Percentiles rank a stretch among this genome's conserved stretches.
These are phyloP conservation scores for Cochlearius cochlearius DNA, from an alignment of 2,113 vertebrate species.

Conservation along the genomic window DNA sequence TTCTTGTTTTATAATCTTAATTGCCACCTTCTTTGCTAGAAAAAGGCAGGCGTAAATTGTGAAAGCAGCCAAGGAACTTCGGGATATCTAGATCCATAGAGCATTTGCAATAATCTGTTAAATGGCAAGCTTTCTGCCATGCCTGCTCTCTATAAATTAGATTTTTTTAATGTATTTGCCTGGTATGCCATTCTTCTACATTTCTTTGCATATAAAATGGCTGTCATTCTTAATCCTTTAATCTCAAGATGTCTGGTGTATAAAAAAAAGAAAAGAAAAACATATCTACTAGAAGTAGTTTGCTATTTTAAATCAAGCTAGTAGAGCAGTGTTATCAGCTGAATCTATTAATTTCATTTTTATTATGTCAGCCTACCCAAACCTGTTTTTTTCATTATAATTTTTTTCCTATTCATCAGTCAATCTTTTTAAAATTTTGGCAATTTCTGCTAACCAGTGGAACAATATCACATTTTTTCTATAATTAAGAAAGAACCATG, in stretches of 20 bases:
- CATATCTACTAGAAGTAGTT: neutral
- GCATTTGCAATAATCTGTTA: neutral
- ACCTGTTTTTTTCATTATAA: rapidly evolving
- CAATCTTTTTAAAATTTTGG: neutral
- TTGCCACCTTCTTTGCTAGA: neutral
- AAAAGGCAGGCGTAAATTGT: neutral
- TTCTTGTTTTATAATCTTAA: neutral
- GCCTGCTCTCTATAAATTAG: neutral
- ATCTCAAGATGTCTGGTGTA: neutral
- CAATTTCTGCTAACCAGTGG: neutral
- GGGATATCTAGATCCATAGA: neutral
- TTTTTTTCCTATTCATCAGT: neutral
- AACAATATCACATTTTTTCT: neutral
- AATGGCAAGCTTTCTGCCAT: neutral
- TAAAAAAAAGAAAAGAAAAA: neutral
- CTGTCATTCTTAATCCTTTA: neutral
- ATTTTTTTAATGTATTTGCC: neutral
- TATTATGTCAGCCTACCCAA: neutral
- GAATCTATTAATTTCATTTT: neutral
- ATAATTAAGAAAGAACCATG: neutral
- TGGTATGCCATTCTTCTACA: neutral
- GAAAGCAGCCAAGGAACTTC: neutral
- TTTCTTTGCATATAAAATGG: neutral
- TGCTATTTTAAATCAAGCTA: neutral
- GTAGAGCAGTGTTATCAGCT: neutral